Evolutionary conservation across 2,113 vertebrate genomes (phyloP).

Genomic region (Rafetus swinhoei): DNA sequence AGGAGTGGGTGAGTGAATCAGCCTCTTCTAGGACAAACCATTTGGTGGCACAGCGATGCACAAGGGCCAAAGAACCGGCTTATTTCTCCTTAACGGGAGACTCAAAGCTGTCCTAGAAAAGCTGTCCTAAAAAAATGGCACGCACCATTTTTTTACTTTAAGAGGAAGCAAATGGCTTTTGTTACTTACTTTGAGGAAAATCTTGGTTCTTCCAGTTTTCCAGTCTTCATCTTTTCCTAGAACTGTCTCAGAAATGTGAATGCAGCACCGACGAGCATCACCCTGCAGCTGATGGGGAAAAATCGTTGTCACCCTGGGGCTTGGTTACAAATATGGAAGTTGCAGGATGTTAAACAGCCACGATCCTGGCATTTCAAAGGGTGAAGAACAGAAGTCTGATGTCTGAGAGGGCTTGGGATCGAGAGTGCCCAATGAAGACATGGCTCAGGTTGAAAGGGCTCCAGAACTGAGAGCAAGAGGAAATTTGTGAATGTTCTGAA

Average conservation of each 20-base stretch:
- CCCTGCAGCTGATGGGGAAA: conserved; percentile 74
- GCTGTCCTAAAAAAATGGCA: not conserved
- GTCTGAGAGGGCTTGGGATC: not conserved
- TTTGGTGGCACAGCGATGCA: not conserved
- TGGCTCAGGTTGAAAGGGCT: not conserved
- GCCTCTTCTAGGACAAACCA: not conserved
- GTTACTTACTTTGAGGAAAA: conserved; percentile 94
- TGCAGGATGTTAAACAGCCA: not conserved
- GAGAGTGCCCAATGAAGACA: not conserved
- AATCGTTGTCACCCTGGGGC: conserved; percentile 37
- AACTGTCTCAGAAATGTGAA: conserved; percentile 81
- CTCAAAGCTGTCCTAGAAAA: too few relatives aligned
- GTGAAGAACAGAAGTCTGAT: not conserved
- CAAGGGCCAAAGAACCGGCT: not conserved
- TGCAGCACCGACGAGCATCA: conserved; percentile 77
- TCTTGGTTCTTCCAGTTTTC: conserved; percentile 93
- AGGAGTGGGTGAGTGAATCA: not conserved
- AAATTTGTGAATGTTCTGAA: not conserved
- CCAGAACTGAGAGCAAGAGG: not conserved
- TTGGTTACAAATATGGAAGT: conserved; percentile 29
- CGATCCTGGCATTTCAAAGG: conserved; percentile 6
- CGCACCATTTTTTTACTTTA: not conserved
- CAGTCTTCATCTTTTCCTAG: conserved; percentile 86
- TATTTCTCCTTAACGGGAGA: not conserved
- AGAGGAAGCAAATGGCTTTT: not conserved